Percentiles rank a stretch among this genome's conserved stretches.
Evolutionary conservation across 2,113 vertebrate genomes (phyloP).

Genomic region (Manacus vitellinus): DNA sequence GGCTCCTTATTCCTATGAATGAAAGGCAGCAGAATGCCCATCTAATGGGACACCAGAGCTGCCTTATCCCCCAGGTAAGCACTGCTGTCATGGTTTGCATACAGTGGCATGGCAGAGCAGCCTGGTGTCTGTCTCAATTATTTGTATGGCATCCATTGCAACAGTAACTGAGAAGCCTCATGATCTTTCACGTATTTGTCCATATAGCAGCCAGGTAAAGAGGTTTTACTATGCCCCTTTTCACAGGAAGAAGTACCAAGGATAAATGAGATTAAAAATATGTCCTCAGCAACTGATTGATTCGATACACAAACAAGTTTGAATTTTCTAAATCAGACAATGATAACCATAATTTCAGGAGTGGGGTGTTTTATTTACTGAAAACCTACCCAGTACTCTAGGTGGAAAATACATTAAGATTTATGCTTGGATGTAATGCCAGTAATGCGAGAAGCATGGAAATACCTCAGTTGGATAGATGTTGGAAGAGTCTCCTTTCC

Average conservation of each 20-base stretch:
- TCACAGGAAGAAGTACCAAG: neutral
- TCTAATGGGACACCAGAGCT: slow-evolving; percentile 42
- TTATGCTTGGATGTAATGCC: slow-evolving; percentile 56
- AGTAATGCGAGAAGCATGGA: slow-evolving; percentile 65
- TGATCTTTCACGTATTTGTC: slow-evolving; percentile 38
- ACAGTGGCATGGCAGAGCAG: neutral
- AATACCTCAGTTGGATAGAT: slow-evolving; percentile 27
- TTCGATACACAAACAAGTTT: neutral
- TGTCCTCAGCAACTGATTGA: neutral
- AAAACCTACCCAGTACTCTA: slow-evolving; percentile 47
- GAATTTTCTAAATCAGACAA: neutral
- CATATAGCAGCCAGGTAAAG: neutral
- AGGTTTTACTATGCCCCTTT: neutral
- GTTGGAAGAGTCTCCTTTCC: slow-evolving; percentile 43
- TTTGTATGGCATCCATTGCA: slow-evolving; percentile 9
- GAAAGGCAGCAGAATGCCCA: slow-evolving; percentile 23
- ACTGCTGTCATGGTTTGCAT: slow-evolving; percentile 15
- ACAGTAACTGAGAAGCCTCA: slow-evolving; percentile 45
- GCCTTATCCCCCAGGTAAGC: neutral
- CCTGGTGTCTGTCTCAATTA: neutral
- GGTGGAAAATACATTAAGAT: slow-evolving; percentile 68
- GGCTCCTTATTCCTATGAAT: slow-evolving; percentile 16
- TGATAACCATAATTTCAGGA: neutral
- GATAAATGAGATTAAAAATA: neutral
- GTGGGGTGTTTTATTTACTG: slow-evolving; percentile 1